A percentile compares a stretch with the other conserved stretches of the same genome.
phyloP scores from a whole-genome alignment of 1,140 invertebrate genomes.

The Pseudomyrmex concolor region DNA sequence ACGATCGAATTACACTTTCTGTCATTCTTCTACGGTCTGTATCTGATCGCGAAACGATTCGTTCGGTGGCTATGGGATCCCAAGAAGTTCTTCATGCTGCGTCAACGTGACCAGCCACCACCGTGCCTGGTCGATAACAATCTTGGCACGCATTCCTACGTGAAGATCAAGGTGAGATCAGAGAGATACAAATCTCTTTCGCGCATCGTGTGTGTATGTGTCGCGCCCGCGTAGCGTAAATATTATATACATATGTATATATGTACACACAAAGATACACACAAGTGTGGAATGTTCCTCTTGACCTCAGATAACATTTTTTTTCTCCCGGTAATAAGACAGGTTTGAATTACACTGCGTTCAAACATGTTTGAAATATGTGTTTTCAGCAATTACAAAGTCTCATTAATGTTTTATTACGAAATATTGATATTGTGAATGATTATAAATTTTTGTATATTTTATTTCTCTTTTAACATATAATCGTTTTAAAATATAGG shows the following conservation, averaged over 20 bases:
- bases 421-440: no score
- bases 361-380: background rate
- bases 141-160: slow-evolving; percentile 88
- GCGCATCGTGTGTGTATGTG: background rate
- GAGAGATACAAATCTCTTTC: background rate
- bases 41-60: slow-evolving; percentile 84
- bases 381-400: background rate
- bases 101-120: slow-evolving; percentile 87
- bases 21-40: slow-evolving; percentile 85
- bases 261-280: background rate
- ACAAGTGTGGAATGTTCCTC: background rate
- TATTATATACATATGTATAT: background rate
- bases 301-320: slow-evolving; percentile 55
- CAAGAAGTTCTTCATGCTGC: slow-evolving; percentile 81
- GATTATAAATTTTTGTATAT: no score
- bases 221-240: background rate
- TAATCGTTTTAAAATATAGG: no score
- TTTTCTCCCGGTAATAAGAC: background rate
- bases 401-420: no score
- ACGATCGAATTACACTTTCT: slow-evolving; percentile 84
- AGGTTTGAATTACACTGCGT: background rate
- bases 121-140: slow-evolving; percentile 86
- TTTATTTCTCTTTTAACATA: no score
- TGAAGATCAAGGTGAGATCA: slow-evolving; percentile 87
- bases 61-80: slow-evolving; percentile 86